These are phyloP conservation scores for Choristoneura rosaceana DNA, from an alignment of 2,888 invertebrate genomes.

Conservation along the genomic window DNA sequence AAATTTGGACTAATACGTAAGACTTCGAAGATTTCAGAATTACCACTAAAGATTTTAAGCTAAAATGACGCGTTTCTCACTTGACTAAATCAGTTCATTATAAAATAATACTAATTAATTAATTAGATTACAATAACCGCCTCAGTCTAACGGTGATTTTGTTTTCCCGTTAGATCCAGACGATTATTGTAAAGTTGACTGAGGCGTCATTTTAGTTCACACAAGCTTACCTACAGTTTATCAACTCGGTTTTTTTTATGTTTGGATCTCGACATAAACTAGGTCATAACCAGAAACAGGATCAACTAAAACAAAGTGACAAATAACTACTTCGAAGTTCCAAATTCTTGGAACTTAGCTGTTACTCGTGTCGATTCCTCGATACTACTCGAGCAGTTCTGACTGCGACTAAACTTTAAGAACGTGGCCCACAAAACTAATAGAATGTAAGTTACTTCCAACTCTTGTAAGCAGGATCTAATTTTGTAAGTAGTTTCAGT, in stretches of 20 bases:
- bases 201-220: no score
- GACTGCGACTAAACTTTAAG: constrained; percentile 8
- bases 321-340: constrained; percentile 18
- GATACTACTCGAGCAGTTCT: background rate
- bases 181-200: no score
- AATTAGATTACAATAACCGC: no score
- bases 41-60: no score
- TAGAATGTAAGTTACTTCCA: constrained; percentile 10
- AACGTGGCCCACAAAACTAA: background rate
- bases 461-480: constrained; percentile 7
- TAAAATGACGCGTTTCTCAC: no score
- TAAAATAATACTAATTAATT: no score
- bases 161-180: no score
- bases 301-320: constrained; percentile 17
- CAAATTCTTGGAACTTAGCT: constrained; percentile 18
- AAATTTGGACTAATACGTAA: no score
- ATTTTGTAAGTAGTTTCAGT: constrained; percentile 4
- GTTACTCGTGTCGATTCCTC: constrained; percentile 9
- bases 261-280: background rate
- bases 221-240: no score
- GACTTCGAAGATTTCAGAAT: no score
- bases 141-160: no score
- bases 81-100: no score
- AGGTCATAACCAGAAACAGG: constrained; percentile 12
- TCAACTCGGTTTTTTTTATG: background rate